These are phyloP conservation scores for Holothuria leucospilota DNA, from an alignment of 53 echinoderm and acorn worm genomes.

Conservation along the genomic window DNA sequence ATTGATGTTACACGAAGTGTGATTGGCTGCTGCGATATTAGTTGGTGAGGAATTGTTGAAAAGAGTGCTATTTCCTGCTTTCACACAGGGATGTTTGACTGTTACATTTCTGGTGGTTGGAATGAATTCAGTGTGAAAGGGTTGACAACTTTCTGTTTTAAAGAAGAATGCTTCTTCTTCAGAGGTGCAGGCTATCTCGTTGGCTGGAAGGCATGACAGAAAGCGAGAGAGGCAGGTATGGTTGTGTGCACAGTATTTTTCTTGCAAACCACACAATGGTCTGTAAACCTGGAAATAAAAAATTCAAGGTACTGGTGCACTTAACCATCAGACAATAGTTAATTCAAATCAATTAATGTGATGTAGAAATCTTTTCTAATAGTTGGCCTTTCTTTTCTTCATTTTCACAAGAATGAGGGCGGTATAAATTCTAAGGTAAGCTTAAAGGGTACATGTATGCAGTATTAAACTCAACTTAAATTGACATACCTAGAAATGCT, in stretches of 20 bases:
- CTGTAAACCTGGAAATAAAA: conserved; percentile 67
- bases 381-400: no score
- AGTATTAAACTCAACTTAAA: no score
- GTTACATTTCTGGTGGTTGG: conserved; percentile 48
- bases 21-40: background rate
- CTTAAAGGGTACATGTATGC: no score
- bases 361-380: no score
- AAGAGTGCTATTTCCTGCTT: conserved; percentile 17
- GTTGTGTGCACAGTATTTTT: conserved; percentile 77
- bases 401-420: no score
- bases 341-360: no score
- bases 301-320: background rate
- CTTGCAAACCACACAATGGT: conserved; percentile 66
- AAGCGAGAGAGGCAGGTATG: conserved; percentile 69
- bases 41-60: conserved; percentile 1
- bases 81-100: conserved; percentile 39
- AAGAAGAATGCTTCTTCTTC: conserved; percentile 69
- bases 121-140: conserved; percentile 59
- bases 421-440: no score
- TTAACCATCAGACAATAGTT: no score
- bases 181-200: conserved; percentile 58
- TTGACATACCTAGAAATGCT: no score
- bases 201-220: conserved; percentile 66
- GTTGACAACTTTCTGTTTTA: conserved; percentile 61
- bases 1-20: conserved; percentile 28